A percentile compares a stretch with the other conserved stretches of the same genome.
These are phyloP conservation scores for Rhogogaster chlorosoma DNA, from an alignment of 2,888 invertebrate species.

Conservation along the genomic window DNA sequence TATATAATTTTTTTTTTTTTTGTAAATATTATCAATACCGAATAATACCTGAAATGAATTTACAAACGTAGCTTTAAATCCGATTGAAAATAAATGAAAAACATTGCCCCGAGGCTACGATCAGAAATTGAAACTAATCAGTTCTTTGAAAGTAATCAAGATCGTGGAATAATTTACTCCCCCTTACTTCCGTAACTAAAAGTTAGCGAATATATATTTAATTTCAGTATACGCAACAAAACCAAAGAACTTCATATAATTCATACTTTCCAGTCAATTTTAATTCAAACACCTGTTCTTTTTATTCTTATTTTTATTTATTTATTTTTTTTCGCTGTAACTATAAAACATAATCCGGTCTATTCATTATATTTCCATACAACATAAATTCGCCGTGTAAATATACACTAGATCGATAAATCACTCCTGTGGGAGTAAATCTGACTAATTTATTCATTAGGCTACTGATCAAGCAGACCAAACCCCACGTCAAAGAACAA, in stretches of 20 bases:
- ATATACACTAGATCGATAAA: background rate
- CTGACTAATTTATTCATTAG: background rate
- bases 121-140: constrained; percentile 26
- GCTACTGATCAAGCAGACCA: background rate
- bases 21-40: background rate
- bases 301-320: too few relatives aligned
- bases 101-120: background rate
- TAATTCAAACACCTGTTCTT: background rate
- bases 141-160: constrained; percentile 25
- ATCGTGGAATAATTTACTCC: constrained; percentile 13
- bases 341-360: background rate
- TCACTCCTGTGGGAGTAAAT: background rate
- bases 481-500: background rate
- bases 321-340: background rate
- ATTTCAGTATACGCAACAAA: background rate
- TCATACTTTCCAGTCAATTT: background rate
- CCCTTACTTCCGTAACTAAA: background rate
- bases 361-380: background rate
- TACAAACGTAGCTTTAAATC: background rate
- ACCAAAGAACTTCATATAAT: background rate
- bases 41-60: background rate
- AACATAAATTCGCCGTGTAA: background rate
- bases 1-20: background rate
- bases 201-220: background rate
- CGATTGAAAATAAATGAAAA: background rate